Evolutionary conservation across 2,797 vertebrate genomes (phyloP).

Genomic region (Myripristis jacobus): DNA sequence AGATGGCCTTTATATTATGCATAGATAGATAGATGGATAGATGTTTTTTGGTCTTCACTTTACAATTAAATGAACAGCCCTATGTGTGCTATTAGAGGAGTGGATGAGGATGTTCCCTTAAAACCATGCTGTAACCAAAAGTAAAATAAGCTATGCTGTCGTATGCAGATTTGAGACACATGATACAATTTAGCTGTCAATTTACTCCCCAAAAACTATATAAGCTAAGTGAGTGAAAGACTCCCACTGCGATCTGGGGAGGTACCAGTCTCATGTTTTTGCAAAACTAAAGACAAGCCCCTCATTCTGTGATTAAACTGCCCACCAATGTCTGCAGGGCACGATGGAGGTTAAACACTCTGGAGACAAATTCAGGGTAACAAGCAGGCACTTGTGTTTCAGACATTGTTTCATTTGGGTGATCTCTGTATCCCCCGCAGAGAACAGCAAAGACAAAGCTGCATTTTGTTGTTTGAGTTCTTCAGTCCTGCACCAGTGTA

Average conservation of each 20-base stretch:
- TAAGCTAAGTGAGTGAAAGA: constrained; percentile 15
- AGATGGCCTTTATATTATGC: neutral
- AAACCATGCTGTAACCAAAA: constrained; percentile 4
- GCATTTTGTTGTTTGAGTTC: constrained; percentile 58
- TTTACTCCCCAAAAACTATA: constrained; percentile 5
- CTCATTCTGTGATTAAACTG: constrained; percentile 49
- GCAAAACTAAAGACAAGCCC: constrained; percentile 39
- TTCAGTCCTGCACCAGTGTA: constrained; percentile 55
- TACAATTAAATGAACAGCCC: neutral
- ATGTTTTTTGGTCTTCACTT: neutral
- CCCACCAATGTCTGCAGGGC: constrained; percentile 60
- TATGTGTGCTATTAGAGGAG: neutral
- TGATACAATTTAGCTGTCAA: neutral
- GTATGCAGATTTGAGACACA: constrained; percentile 16
- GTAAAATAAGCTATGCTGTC: neutral
- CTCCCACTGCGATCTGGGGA: constrained; percentile 8
- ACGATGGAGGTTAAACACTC: constrained; percentile 36
- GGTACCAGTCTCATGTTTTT: neutral
- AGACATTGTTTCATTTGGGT: constrained; percentile 25
- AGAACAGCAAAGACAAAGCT: constrained; percentile 48
- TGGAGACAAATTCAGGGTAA: constrained; percentile 38
- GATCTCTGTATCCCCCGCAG: constrained; percentile 23
- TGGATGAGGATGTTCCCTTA: neutral
- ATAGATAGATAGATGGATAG: too few relatives aligned
- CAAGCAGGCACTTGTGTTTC: constrained; percentile 64